Base-by-base conservation (phyloP, 2,888 invertebrate genomes). In the Schrankia costaestrigalis region DNA sequence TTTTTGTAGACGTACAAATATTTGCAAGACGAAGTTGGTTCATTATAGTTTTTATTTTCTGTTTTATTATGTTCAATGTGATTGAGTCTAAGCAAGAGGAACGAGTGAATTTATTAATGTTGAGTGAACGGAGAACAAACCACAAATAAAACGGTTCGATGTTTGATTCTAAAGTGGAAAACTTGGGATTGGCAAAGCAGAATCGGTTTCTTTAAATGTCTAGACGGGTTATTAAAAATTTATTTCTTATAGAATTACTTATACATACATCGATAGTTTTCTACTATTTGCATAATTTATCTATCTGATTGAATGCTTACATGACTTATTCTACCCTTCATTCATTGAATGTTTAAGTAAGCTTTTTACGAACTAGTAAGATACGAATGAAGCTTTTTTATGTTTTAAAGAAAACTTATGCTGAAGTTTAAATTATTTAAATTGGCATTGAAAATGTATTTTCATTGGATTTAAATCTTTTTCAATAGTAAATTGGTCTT, bases 211-310 rank as follows among this genome's bases (percentile, higher is more conserved):
- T 50, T 41, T 47, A 44, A 77, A 77, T 73, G 84, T 85, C 85
- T 85, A 86, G 85, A 85, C 85, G 65, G 65, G 75, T 78, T 82
- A 84, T 83, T 83, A 81, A 78, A 76, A 78, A 79, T 76, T 67
- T 75, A 78, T 73, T 74, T 71, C 62, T 54, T 59, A 71, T 75
- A 68, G 67, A 77, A 72, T 74, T 76, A n/a, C n/a, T n/a, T n/a
- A n/a, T n/a, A n/a, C n/a, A n/a, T n/a, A n/a, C n/a, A n/a, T n/a
- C n/a, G n/a, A n/a, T n/a, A n/a, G n/a, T n/a, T n/a, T n/a, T n/a
- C n/a, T n/a, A n/a, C n/a, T n/a, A n/a, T n/a, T 50, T 31, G 28
- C 45, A 52, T 47, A 38, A 8, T 19, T 23, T 29, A 33, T 23
- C 11, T 13, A 28, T 27, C 33, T 34, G 3, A 39, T 23, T 36